A percentile compares a stretch with the other conserved stretches of the same genome.
Evolutionary conservation across 2,888 invertebrate genomes (phyloP).

Genomic region (Busseola fusca): DNA sequence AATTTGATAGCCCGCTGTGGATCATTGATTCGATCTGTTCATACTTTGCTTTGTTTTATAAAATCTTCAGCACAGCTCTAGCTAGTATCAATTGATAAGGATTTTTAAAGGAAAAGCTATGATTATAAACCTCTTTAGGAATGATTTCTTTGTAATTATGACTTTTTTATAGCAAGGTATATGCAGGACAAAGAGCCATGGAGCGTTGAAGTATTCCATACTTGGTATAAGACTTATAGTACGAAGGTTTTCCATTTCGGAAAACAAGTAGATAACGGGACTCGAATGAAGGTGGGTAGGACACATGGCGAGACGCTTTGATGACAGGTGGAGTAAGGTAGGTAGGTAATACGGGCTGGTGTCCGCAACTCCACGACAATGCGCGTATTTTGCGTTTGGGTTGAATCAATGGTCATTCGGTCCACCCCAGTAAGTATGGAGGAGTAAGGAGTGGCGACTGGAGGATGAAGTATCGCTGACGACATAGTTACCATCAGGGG

Average conservation of each 20-base stretch:
- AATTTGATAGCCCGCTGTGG: conserved; percentile 28
- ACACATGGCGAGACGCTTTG: not conserved
- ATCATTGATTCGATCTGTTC: conserved; percentile 6
- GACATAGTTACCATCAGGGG: not conserved
- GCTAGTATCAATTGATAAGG: not conserved
- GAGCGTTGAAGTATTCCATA: not conserved
- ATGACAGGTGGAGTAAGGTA: not conserved
- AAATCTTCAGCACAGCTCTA: not conserved
- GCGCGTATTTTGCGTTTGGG: no score
- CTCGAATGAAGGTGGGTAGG: not conserved
- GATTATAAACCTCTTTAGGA: no score
- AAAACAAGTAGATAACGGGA: not conserved
- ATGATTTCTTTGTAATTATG: not conserved
- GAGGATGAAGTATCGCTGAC: not conserved
- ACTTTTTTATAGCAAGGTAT: not conserved
- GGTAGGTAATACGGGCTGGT: no score
- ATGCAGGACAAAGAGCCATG: not conserved
- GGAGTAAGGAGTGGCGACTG: no score
- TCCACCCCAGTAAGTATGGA: no score
- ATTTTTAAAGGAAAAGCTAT: not conserved
- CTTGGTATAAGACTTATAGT: not conserved
- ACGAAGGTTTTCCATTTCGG: not conserved
- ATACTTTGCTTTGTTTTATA: not conserved
- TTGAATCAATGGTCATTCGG: no score
- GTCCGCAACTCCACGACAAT: no score